Percentiles rank a stretch among this genome's conserved stretches.
Conservation (phyloP, 2,113 vertebrate species). For the Rallus limicola region DNA sequence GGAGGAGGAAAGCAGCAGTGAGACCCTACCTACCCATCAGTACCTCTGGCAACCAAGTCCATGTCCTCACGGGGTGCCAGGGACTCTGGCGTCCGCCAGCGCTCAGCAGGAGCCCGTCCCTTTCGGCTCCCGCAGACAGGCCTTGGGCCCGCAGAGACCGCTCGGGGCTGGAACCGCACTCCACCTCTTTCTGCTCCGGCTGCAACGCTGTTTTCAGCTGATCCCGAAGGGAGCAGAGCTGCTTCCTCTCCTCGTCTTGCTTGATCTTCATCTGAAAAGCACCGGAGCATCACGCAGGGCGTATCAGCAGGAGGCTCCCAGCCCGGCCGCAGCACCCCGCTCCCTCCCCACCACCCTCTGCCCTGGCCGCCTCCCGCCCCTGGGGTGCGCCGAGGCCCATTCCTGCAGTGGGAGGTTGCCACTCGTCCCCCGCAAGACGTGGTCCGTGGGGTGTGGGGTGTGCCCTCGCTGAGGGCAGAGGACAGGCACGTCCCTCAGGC, state of each 20-base stretch:
- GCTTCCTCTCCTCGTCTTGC: slow-evolving; percentile 76
- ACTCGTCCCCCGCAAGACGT: background rate
- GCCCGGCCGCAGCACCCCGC: background rate
- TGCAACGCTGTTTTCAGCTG: slow-evolving; percentile 62
- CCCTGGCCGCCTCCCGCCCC: background rate
- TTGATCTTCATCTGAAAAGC: slow-evolving; percentile 68
- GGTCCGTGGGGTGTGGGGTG: too few relatives aligned
- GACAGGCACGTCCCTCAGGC: background rate
- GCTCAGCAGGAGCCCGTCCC: background rate
- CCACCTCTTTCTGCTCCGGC: slow-evolving; percentile 77
- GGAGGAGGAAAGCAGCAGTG: background rate
- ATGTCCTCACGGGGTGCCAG: too few relatives aligned
- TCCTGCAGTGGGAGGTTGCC: background rate
- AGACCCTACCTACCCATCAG: background rate
- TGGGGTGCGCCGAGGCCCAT: background rate
- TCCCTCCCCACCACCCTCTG: background rate
- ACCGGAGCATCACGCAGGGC: background rate
- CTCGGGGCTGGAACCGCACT: background rate
- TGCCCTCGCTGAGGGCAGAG: background rate
- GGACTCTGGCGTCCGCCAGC: background rate
- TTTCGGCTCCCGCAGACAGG: background rate
- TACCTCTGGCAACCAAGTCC: background rate
- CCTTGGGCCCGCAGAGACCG: background rate
- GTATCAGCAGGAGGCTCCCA: background rate
- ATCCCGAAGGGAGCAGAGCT: slow-evolving; percentile 69